Evolutionary conservation across 1,140 invertebrate genomes (phyloP).

Genomic region (Eupristina koningsbergeri): DNA sequence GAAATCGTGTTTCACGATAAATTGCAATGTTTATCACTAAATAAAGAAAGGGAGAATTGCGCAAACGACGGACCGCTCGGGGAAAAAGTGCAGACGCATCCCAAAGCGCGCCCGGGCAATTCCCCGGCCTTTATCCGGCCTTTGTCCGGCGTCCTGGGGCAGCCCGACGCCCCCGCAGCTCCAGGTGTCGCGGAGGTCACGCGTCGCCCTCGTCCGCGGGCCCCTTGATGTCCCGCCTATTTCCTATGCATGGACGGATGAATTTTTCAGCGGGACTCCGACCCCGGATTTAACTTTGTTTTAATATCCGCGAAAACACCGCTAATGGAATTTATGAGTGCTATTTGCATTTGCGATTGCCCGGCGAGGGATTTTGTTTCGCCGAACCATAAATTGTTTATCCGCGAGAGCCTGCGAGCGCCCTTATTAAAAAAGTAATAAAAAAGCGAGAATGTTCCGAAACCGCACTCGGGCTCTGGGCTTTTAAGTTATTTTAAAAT

Average conservation of each 20-base stretch:
- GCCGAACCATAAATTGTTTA: not conserved
- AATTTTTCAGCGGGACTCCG: constrained; percentile 32
- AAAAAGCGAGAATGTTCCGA: too few species aligned
- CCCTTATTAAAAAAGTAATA: too few species aligned
- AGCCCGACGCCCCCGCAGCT: not conserved
- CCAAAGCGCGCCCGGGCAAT: not conserved
- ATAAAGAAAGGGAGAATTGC: not conserved
- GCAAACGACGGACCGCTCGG: not conserved
- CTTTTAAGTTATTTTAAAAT: too few species aligned
- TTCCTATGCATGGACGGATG: constrained; percentile 39
- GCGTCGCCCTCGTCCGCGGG: not conserved
- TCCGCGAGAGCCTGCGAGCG: not conserved
- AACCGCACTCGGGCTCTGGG: too few species aligned
- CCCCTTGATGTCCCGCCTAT: constrained; percentile 35
- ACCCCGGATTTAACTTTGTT: constrained; percentile 20
- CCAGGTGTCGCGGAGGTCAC: not conserved
- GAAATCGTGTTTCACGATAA: not conserved
- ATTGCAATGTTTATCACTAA: not conserved
- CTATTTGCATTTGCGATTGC: not conserved
- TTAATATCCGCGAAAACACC: constrained; percentile 10
- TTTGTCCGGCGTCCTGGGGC: not conserved
- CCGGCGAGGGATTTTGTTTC: not conserved
- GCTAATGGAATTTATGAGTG: constrained; percentile 19
- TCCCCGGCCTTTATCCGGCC: not conserved
- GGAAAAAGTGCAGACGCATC: not conserved